Evolutionary conservation across 2,797 vertebrate genomes (phyloP), one percentile per base, ranked within the genome.

Genomic region (Mormyrus hasselquistii): DNA sequence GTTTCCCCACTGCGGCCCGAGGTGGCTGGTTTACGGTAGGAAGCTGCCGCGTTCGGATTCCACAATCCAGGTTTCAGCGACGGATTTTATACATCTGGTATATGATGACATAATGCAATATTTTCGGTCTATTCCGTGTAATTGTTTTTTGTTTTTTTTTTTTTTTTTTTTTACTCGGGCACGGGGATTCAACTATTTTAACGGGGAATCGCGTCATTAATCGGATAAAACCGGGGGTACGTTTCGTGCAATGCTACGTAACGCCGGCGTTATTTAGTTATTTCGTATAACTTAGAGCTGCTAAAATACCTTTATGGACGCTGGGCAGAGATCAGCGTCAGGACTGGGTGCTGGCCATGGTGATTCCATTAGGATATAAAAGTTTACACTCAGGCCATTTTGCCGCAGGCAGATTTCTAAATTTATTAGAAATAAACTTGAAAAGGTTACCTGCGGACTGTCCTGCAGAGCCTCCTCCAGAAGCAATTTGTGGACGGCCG

Each of bases 401-500:
- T 79, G 34, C 52, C 49, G 65, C 3, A 73, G 65, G 29, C 12
- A 38, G 34, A 73, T 73, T 38, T 73, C 12, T 38, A 38, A 38
- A 73, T 38, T 38, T 14, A 38, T 38, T 38, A 73, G 29, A 73
- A 73, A 73, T 73, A 73, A 16, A 73, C 34, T 73, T 38, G 12
- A 73, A 73, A 73, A 38, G 14, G 94, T 92, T 97, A 99, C 98
- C 98, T 99, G 98, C 89, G 98, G 98, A 94, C 98, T 99, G 95
- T 99, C 98, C 92, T 97, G 97, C 91, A 99, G 91, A 55, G 98
- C 98, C 86, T 99, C 98, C 93, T 99, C 98, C 91, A 99, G 93
- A 50, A 98, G 96, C 91, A 99, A 96, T 92, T 97, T 99, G 93
- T 99, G 98, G 88, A 98, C 97, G 93, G 97, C 96, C 90, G 98